Base-by-base conservation (phyloP, 2,888 invertebrate genomes). In the Acleris literana region DNA sequence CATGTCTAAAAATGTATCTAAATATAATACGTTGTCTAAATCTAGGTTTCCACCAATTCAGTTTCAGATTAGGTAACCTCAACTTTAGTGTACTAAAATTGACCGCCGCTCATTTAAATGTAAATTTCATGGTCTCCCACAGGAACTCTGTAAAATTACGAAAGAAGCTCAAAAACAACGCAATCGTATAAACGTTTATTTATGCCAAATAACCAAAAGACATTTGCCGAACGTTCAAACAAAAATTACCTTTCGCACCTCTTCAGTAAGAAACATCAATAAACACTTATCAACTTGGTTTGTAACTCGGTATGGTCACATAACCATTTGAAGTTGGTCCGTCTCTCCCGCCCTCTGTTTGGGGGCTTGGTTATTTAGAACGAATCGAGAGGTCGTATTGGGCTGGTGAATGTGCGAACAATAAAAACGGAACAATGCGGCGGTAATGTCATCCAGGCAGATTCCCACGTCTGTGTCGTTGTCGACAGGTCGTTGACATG, bases 401-500 rank as follows among this genome's bases (percentile, higher is more conserved):
- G 70, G 71, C 68, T 70, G 71, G 72, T 68, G 64, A 70, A 53
- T 69, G 63, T 60, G 57, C 63, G 67, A 68, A 73, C 72, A 73
- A 76, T 76, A 84, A 84, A 84, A 83, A 84, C 72, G 70, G 68
- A 71, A 82, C 82, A 82, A 81, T 82, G 79, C 77, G 63, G 58
- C 73, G 72, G 81, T 77, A 83, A 83, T 79, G 82, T 81, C 84
- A 80, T 77, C 77, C 71, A 69, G 70, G 78, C 74, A 80, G 85
- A 88, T 90, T 90, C 90, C 88, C 90, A 90, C 90, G 87, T 86
- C 79, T 71, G 67, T 69, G 79, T 71, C 60, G 67, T 69, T 33
- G 33, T 33, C 33, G 79, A 74, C 76, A 74, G 90, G 90, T 89
- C 90, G 81, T 82, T 88, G 90, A 90, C 90, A 84, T 79, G 66